phyloP scores from a whole-genome alignment of 2,888 invertebrate genomes.

The Pollenia amentaria region DNA sequence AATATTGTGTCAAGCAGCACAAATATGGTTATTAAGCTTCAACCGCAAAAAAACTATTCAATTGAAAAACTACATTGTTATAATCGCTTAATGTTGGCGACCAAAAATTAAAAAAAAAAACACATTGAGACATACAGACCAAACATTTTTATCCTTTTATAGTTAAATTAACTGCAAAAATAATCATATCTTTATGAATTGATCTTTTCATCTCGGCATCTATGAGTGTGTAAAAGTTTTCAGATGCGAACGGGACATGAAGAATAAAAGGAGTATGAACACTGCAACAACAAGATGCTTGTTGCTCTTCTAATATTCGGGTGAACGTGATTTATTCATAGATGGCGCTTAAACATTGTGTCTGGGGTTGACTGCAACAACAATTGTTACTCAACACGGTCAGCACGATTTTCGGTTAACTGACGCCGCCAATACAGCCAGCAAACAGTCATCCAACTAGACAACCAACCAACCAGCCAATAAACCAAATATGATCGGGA shows the following conservation, averaged over 20 bases:
- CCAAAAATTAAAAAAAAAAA: conserved; percentile 5
- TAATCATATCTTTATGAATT: conserved; percentile 69
- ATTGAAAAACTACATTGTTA: conserved; percentile 33
- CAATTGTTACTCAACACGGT: conserved; percentile 73
- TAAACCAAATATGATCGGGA: conserved; percentile 73
- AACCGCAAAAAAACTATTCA: conserved; percentile 17
- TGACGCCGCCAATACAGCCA: conserved; percentile 68
- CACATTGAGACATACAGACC: conserved; percentile 5
- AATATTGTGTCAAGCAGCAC: conserved; percentile 63
- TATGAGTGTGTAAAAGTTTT: neutral
- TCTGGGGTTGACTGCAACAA: conserved; percentile 67
- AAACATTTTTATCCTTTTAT: conserved; percentile 74
- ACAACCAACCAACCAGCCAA: conserved; percentile 38
- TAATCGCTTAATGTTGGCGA: conserved; percentile 48
- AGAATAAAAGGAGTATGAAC: conserved; percentile 25
- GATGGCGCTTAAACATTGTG: conserved; percentile 75
- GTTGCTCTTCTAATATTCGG: conserved; percentile 37
- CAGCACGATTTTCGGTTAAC: conserved; percentile 73
- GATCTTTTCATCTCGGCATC: conserved; percentile 69
- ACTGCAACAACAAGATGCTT: conserved; percentile 35
- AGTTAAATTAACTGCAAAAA: conserved; percentile 74
- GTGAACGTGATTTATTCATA: conserved; percentile 75
- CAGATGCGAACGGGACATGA: conserved; percentile 26
- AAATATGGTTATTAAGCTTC: conserved; percentile 67
- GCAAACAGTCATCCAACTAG: conserved; percentile 38